A percentile compares a stretch with the other conserved stretches of the same genome.
Evolutionary conservation across 2,113 vertebrate genomes (phyloP).

Genomic region (Mohoua ochrocephala): DNA sequence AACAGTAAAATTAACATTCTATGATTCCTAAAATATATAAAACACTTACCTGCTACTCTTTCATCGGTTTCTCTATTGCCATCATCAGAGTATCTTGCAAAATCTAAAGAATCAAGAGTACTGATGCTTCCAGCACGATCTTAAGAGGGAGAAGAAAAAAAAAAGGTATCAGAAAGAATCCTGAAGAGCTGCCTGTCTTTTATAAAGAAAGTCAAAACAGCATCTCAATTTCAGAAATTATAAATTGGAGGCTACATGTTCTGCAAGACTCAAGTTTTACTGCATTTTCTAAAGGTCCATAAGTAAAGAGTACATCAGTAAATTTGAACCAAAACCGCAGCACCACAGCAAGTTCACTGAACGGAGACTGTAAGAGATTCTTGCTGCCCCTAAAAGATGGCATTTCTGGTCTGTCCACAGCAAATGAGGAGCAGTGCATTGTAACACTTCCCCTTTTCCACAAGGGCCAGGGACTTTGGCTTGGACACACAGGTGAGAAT

Average conservation of each 20-base stretch:
- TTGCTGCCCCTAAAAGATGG: background rate
- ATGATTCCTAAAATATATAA: background rate
- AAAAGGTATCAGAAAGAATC: background rate
- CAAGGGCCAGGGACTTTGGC: background rate
- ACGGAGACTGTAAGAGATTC: background rate
- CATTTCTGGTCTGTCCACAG: background rate
- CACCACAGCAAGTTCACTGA: background rate
- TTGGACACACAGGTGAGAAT: background rate
- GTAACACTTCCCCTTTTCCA: background rate
- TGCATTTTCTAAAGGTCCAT: background rate
- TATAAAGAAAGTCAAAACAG: background rate
- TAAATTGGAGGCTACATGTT: background rate
- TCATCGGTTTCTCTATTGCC: conserved; percentile 96
- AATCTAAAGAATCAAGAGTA: conserved; percentile 98
- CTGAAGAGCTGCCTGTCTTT: background rate
- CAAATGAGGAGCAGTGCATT: background rate
- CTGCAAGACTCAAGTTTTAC: background rate
- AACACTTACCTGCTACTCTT: conserved; percentile 89
- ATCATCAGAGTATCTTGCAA: conserved; percentile 97
- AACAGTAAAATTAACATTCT: background rate
- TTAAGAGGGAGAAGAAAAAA: conserved; percentile 45
- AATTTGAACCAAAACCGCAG: background rate
- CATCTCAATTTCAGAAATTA: background rate
- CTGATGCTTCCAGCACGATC: conserved; percentile 97
- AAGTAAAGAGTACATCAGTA: background rate